Base-by-base conservation (phyloP, 2,888 invertebrate species). In the Eledona agricola region DNA sequence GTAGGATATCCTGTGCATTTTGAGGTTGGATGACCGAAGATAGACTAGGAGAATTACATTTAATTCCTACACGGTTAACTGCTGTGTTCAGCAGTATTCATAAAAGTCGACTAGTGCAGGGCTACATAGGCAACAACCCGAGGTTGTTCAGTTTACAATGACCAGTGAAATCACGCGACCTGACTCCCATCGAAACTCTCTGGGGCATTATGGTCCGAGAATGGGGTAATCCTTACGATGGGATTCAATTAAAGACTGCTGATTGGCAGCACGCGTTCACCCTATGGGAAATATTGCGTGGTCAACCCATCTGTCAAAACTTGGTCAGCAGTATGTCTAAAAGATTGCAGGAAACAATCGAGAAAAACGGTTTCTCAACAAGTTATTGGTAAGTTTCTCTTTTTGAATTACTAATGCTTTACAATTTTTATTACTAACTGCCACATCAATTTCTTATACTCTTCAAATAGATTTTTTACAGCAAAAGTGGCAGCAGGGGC, bases 131-230 rank as follows among this genome's bases (percentile, higher is more conserved):
- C 2, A 13, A 16, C 11, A 16, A 32, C 4, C 17, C 16, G 7
- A 9, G 5, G n/a, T 12, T 32, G n/a, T 3, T 7, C 4, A 13
- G 9, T 7, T n/a, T 38, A 12, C 9, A 11, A 22, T 38, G 25
- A 16, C 38, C 38, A 6, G 6, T 25, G 1, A 25, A 22, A n/a
- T 25, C 38, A 9, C 38, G 25, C 13, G 23, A 23, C 12, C 26
- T 23, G n/a, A 38, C 23, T 10, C 25, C 38, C 12, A 37, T 37
- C 1, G 37, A 37, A 37, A 37, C 20, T 37, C 23, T 37, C 6
- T 37, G 37, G 37, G 37, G 23, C 10, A 37, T 37, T 22, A 17
- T 37, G 13, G 37, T 10, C 13, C 3, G 37, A 4, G 22, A 35
- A 35, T 43, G 31, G 43, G 31, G 16, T 5, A 5, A 31, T 16